Evolutionary conservation across 2,113 vertebrate genomes (phyloP).

Genomic region (Lethenteron camtschaticum): DNA sequence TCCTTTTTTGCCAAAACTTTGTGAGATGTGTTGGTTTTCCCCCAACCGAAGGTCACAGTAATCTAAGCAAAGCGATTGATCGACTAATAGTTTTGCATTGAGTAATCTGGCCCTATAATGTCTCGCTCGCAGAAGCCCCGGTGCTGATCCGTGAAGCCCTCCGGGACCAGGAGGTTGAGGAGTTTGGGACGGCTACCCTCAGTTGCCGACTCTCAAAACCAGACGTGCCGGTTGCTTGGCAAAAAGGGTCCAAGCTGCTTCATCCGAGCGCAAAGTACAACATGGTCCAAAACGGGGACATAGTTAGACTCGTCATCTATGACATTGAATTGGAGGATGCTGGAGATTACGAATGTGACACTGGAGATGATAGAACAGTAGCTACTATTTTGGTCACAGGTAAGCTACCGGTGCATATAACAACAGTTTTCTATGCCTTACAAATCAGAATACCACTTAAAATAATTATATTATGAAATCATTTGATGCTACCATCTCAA

Average conservation of each 20-base stretch:
- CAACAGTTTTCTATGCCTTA: neutral
- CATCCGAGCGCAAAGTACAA: slow-evolving; percentile 18
- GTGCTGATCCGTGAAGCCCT: slow-evolving; percentile 31
- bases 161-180: slow-evolving; percentile 19
- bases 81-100: neutral
- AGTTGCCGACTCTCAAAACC: slow-evolving; percentile 20
- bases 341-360: slow-evolving; percentile 8
- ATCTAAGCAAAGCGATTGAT: no score
- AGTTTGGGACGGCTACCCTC: slow-evolving; percentile 19
- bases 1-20: no score
- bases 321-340: slow-evolving; percentile 21
- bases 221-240: slow-evolving; percentile 27
- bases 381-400: slow-evolving; percentile 20
- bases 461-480: neutral
- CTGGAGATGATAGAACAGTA: neutral
- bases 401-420: slow-evolving; percentile 13
- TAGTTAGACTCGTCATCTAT: slow-evolving; percentile 26
- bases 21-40: no score
- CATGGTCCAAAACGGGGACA: slow-evolving; percentile 27
- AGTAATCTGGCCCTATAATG: neutral
- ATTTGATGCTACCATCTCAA: neutral
- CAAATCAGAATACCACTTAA: neutral
- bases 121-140: slow-evolving; percentile 13
- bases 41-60: no score
- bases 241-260: slow-evolving; percentile 18